Percentiles rank a stretch among this genome's conserved stretches.
phyloP scores from a whole-genome alignment of 2,797 vertebrate species.

The Aldrovandia affinis region DNA sequence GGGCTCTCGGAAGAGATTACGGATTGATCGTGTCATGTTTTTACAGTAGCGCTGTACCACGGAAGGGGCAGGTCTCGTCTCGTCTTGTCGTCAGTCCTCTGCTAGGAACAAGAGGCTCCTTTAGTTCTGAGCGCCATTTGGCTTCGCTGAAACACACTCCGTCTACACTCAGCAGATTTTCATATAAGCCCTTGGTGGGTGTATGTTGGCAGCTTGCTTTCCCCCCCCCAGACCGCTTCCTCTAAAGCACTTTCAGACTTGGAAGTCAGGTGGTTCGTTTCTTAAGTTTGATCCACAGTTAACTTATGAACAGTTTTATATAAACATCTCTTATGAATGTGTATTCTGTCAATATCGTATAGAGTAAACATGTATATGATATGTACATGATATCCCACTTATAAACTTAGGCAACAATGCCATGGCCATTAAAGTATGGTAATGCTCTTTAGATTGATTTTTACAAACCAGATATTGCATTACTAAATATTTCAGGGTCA shows the following conservation, averaged over 20 bases:
- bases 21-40: slow-evolving; percentile 46
- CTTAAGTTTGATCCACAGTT: background rate
- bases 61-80: background rate
- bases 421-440: no score
- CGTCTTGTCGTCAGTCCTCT: background rate
- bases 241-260: background rate
- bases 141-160: slow-evolving; percentile 5
- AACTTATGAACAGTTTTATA: background rate
- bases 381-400: background rate
- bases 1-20: slow-evolving; percentile 48
- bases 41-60: background rate
- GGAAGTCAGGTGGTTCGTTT: background rate
- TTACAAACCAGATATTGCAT: background rate
- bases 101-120: background rate
- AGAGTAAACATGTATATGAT: background rate
- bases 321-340: background rate
- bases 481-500: background rate
- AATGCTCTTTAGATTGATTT: background rate
- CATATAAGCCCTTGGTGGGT: slow-evolving; percentile 21
- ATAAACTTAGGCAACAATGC: no score
- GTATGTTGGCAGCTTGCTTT: background rate
- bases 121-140: background rate
- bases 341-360: no score
- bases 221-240: background rate
- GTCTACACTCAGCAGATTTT: background rate